Conservation (phyloP, 2,113 vertebrate species). For the Heteronetta atricapilla region DNA sequence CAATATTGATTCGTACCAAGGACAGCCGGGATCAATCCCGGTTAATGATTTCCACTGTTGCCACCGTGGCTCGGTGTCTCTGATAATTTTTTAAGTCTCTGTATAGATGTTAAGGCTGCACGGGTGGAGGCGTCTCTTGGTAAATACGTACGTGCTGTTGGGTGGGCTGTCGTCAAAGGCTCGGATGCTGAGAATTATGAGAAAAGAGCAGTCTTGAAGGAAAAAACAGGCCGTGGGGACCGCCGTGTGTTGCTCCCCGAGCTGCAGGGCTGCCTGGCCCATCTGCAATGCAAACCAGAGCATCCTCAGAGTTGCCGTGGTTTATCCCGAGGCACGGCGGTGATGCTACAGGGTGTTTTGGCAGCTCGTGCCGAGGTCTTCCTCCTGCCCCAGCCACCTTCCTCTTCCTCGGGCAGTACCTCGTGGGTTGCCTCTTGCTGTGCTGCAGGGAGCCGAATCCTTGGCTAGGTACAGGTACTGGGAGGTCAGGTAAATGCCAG, state of each 20-base stretch:
- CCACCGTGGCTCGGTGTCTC: background rate
- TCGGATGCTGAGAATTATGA: accelerated
- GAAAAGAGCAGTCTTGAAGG: background rate
- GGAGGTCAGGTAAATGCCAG: slow-evolving; percentile 76
- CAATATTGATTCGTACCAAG: slow-evolving; percentile 51
- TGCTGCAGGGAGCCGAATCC: background rate
- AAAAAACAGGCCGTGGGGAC: background rate
- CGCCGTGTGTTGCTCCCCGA: accelerated
- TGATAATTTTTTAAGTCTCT: background rate
- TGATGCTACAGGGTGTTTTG: accelerated
- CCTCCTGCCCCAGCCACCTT: background rate
- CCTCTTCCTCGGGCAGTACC: accelerated
- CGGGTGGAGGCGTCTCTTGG: background rate
- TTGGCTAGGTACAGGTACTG: slow-evolving; percentile 46
- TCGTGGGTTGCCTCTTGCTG: background rate
- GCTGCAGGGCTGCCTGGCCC: background rate
- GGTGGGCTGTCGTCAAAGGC: background rate
- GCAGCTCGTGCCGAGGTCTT: background rate
- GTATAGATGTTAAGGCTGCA: background rate
- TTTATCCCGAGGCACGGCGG: accelerated
- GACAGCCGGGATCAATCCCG: slow-evolving; percentile 62
- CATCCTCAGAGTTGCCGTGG: background rate
- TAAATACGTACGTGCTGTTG: accelerated
- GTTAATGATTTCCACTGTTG: slow-evolving; percentile 48
- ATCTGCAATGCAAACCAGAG: accelerated